phyloP scores from a whole-genome alignment of 2,888 invertebrate species.

The Prosopocoilus inquinatus region DNA sequence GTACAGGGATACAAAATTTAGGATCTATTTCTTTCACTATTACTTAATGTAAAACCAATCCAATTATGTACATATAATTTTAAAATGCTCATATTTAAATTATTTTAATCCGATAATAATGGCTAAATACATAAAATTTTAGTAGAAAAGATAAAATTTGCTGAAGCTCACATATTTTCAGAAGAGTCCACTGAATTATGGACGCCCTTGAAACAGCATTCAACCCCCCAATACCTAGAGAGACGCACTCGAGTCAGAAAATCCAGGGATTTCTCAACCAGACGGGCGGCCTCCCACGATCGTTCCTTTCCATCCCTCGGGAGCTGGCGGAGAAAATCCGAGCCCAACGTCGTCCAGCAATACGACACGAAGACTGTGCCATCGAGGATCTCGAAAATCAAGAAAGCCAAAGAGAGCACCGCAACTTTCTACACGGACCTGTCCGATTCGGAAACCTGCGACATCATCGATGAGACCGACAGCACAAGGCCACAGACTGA shows the following conservation, averaged over 20 bases:
- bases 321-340: slow-evolving; percentile 71
- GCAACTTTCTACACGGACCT: slow-evolving; percentile 68
- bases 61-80: too few species aligned
- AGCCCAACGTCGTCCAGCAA: slow-evolving; percentile 59
- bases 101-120: too few species aligned
- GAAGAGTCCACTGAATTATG: slow-evolving; percentile 35
- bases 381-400: slow-evolving; percentile 69
- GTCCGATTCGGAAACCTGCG: slow-evolving; percentile 60
- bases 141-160: too few species aligned
- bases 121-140: too few species aligned
- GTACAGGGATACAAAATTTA: not conserved
- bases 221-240: slow-evolving; percentile 89
- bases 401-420: slow-evolving; percentile 61
- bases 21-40: not conserved
- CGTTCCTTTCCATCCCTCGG: slow-evolving; percentile 58
- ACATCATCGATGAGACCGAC: slow-evolving; percentile 45
- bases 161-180: slow-evolving; percentile 21
- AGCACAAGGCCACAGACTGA: slow-evolving; percentile 60
- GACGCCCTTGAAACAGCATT: slow-evolving; percentile 63
- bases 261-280: slow-evolving; percentile 51
- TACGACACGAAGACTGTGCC: slow-evolving; percentile 69
- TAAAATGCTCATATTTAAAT: too few species aligned
- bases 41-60: too few species aligned
- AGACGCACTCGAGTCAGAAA: slow-evolving; percentile 70
- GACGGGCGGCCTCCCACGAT: slow-evolving; percentile 50